phyloP scores from a whole-genome alignment of 2,888 invertebrate genomes.

The Tetragnatha montana region DNA sequence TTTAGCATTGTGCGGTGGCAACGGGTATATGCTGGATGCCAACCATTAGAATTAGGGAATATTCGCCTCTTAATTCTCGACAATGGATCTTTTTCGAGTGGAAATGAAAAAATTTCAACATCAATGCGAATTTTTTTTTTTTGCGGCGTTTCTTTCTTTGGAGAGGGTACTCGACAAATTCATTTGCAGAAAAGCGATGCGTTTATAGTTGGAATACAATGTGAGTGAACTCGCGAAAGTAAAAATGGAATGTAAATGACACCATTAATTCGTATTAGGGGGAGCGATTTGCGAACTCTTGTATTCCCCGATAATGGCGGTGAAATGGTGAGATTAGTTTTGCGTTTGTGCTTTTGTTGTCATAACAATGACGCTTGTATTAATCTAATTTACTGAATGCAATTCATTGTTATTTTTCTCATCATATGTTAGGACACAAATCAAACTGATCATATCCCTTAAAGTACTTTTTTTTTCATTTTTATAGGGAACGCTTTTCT shows the following conservation, averaged over 20 bases:
- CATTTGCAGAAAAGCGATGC: neutral
- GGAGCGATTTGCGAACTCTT: too few relatives aligned
- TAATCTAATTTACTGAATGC: too few relatives aligned
- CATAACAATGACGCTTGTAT: too few relatives aligned
- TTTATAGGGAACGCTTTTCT: too few relatives aligned
- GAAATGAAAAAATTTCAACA: neutral
- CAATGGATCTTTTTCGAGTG: neutral
- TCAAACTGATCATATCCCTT: too few relatives aligned
- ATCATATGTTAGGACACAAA: too few relatives aligned
- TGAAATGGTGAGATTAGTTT: too few relatives aligned
- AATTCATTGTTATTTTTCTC: too few relatives aligned
- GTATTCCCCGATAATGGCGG: too few relatives aligned
- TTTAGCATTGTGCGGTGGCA: slow-evolving; percentile 27
- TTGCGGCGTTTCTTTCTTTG: neutral
- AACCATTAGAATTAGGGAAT: neutral
- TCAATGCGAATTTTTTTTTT: neutral
- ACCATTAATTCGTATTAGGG: neutral
- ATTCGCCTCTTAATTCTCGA: neutral
- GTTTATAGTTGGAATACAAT: neutral
- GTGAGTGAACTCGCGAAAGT: neutral
- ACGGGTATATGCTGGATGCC: neutral
- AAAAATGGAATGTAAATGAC: neutral
- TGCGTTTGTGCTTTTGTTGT: too few relatives aligned
- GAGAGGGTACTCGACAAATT: neutral
- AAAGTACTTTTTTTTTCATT: too few relatives aligned